phyloP scores from a whole-genome alignment of 2,888 invertebrate genomes.

The Drosophila longiperda region DNA sequence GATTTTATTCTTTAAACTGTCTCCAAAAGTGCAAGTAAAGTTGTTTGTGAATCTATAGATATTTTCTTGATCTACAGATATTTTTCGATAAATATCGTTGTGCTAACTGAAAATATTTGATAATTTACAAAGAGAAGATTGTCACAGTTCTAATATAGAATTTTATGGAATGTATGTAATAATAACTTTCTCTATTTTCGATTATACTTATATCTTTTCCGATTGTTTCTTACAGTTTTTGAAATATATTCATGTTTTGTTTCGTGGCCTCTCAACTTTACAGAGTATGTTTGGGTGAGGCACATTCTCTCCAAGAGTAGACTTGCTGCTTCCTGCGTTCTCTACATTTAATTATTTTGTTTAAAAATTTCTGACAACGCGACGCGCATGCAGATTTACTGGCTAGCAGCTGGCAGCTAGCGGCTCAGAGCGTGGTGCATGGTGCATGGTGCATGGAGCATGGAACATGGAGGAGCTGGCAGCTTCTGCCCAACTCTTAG shows the following conservation, averaged over 20 bases:
- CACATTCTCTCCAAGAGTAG: neutral
- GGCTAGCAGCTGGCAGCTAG: constrained; percentile 43
- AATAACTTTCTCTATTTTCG: neutral
- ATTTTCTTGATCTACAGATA: neutral
- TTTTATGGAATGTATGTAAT: neutral
- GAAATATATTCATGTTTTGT: neutral
- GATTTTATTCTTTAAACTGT: neutral
- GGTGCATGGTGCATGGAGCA: constrained; percentile 9
- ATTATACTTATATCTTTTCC: neutral
- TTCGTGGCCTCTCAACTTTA: neutral
- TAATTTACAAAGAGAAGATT: neutral
- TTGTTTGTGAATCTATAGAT: no score
- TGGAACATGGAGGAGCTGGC: constrained; percentile 43
- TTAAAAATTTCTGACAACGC: constrained; percentile 79
- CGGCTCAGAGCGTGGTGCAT: constrained; percentile 1
- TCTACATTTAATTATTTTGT: constrained; percentile 81
- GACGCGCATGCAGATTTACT: constrained; percentile 79
- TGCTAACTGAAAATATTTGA: neutral
- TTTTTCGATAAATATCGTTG: neutral
- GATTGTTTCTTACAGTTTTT: neutral
- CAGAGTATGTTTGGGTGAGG: constrained; percentile 15
- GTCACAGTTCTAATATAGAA: neutral
- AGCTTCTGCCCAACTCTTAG: constrained; percentile 44
- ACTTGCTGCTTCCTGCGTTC: constrained; percentile 55
- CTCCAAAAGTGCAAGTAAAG: no score